Evolutionary conservation across 2,113 vertebrate genomes (phyloP), one percentile per base, ranked within the genome.

Genomic region (Hippoglossus stenolepis): DNA sequence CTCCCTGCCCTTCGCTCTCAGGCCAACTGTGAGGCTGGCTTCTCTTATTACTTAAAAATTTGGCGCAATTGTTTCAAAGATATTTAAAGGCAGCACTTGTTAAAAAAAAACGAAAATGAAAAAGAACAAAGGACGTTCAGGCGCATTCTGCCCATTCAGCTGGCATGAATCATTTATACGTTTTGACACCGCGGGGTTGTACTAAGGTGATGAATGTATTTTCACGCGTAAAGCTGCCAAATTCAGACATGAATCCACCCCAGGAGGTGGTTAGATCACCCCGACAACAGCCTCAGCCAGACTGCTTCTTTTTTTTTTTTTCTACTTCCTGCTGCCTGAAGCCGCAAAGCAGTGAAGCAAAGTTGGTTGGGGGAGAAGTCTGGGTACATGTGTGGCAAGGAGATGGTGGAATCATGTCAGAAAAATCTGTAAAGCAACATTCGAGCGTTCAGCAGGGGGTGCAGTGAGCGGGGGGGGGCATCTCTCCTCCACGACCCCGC

Each of bases 221-320:
- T 80, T 89, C 75, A 82, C 58, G n/a, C 65, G 2, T 53, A 17
- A 61, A 75, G 79, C 85, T 91, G 89, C 86, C 87, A 91, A 81
- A 83, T 84, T 75, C 71, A 88, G 87, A 89, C 87, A 77, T 65
- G 83, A 88, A 82, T 85, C 75, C 78, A 79, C 81, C 79, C 68
- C 66, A 77, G 83, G 86, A 90, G 86, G 75, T 67, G 73, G 77
- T 87, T 86, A 78, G 85, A 84, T 91, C 87, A 80, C 61, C 73
- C 72, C 28, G 75, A 83, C 85, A 85, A 78, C 80, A 62, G 73
- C 64, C 83, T 72, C 81, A 73, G 77, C 69, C 70, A 83, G 57
- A 73, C n/a, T 28, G 56, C 54, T 54, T 28, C 43, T n/a, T 23
- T 24, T 24, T 24, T 56, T 38, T 31, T 51, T 17, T 20, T 26